A percentile compares a stretch with the other conserved stretches of the same genome.
Evolutionary conservation across 2,113 vertebrate genomes (phyloP).

Genomic region (Lophochroa leadbeateri): DNA sequence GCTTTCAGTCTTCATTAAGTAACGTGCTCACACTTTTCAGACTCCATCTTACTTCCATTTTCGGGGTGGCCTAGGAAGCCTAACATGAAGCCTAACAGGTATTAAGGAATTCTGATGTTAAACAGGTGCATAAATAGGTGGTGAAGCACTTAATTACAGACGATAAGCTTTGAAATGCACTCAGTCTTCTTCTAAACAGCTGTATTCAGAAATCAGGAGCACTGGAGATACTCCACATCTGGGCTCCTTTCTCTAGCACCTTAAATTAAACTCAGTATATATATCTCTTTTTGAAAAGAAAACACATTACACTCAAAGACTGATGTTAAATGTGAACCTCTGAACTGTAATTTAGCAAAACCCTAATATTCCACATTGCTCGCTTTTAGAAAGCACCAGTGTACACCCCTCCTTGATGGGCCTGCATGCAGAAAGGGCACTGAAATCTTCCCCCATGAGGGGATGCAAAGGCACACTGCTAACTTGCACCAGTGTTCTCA

Average conservation of each 20-base stretch:
- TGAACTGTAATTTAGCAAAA: not conserved
- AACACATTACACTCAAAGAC: not conserved
- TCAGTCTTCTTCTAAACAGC: not conserved
- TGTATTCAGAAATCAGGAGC: not conserved
- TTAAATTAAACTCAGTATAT: not conserved
- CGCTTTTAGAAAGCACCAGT: not conserved
- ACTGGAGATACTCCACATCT: not conserved
- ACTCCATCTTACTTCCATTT: not conserved
- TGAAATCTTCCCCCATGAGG: not conserved
- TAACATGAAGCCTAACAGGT: not conserved
- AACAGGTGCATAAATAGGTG: not conserved
- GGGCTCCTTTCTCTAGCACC: not conserved
- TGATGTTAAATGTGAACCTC: not conserved
- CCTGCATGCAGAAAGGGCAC: not conserved
- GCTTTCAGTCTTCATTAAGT: not conserved
- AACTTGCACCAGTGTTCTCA: not conserved
- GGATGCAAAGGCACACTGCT: not conserved
- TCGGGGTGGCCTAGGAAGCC: not conserved
- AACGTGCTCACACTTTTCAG: not conserved
- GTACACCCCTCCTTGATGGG: not conserved
- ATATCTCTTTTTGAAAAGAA: not conserved
- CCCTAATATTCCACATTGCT: not conserved
- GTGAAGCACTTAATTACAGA: not conserved
- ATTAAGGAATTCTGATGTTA: not conserved
- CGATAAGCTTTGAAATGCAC: not conserved